Percentiles rank a stretch among this genome's conserved stretches.
phyloP scores from a whole-genome alignment of 2,797 vertebrate genomes.

The Falco cherrug region DNA sequence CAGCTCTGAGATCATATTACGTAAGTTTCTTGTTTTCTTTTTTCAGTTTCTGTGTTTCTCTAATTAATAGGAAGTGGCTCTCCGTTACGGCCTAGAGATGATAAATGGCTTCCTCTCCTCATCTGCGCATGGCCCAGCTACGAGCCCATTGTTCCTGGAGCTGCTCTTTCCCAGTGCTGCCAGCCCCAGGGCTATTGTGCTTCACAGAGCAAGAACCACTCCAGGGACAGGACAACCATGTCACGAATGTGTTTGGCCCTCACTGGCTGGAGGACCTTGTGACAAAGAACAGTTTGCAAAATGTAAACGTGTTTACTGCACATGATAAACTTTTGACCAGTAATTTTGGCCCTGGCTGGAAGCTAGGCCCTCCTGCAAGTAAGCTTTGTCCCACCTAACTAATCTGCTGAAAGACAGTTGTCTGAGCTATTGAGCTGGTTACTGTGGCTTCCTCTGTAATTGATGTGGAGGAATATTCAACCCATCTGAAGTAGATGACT shows the following conservation, averaged over 20 bases:
- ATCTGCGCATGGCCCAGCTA: not conserved
- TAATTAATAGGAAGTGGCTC: slow-evolving; percentile 53
- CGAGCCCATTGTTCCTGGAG: not conserved
- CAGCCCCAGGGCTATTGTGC: not conserved
- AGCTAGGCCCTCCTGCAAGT: not conserved
- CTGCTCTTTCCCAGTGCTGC: not conserved
- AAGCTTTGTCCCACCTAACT: not conserved
- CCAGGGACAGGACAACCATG: not conserved
- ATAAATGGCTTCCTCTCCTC: slow-evolving; percentile 53
- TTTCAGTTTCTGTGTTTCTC: slow-evolving; percentile 13
- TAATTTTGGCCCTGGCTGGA: not conserved
- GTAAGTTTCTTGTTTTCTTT: slow-evolving; percentile 16
- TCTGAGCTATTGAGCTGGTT: not conserved
- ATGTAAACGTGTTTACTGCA: rapidly evolving
- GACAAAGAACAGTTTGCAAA: not conserved
- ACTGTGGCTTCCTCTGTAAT: not conserved
- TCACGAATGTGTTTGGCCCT: not conserved
- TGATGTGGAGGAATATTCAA: not conserved
- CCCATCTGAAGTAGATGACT: not conserved
- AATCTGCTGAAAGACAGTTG: not conserved
- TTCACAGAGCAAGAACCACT: not conserved
- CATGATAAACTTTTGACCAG: not conserved
- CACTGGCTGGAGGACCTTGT: not conserved
- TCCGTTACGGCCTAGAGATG: slow-evolving; percentile 4
- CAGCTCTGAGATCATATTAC: slow-evolving; percentile 49